Evolutionary conservation across 2,888 invertebrate genomes (phyloP), one percentile per base, ranked within the genome.

Genomic region (Pardosa pseudoannulata): DNA sequence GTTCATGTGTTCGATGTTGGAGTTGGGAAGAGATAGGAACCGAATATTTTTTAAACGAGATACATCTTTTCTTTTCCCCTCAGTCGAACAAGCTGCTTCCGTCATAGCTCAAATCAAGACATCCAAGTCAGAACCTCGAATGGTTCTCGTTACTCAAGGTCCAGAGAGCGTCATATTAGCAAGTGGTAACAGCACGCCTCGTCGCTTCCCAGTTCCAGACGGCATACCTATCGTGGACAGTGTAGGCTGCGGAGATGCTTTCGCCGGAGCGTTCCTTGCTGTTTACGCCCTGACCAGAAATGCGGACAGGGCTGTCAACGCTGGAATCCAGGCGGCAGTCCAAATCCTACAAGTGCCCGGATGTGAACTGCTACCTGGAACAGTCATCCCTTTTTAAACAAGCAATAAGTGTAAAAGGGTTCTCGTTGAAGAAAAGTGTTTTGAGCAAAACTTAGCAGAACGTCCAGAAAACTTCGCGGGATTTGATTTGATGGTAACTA

Each of bases 201-300:
- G 92, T 0, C 94, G 95, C 90, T 95, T 95, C 90, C 94, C 95
- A 0, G 96, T 97, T 0, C 92, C 92, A 0, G 91, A 92, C 46
- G 91, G 97, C 46, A 95, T 96, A 27, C 93, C 96, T 90, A 95
- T 99, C 73, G 95, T 98, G 0, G 99, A 99, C 91, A 98, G 99
- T 0, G 99, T 99, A 92, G 99, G 99, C 2, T 99, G 99, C 72
- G 99, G 99, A 0, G 99, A 99, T 93, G 98, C 98, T 0, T 99
- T 99, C 93, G 95, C 96, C 62, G 99, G 99, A 89, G 99, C 95
- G 7, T 83, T 85, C 62, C 41, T 88, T 0, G 85, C 87, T 2
- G 27, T 28, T 23, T 79, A 70, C 19, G 41, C 64, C 1, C 65
- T 32, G 28, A 39, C 62, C 5, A 29, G 27, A 3, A n/a, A 71